phyloP scores from a whole-genome alignment of 2,797 vertebrate species.

The Manis pentadactyla region DNA sequence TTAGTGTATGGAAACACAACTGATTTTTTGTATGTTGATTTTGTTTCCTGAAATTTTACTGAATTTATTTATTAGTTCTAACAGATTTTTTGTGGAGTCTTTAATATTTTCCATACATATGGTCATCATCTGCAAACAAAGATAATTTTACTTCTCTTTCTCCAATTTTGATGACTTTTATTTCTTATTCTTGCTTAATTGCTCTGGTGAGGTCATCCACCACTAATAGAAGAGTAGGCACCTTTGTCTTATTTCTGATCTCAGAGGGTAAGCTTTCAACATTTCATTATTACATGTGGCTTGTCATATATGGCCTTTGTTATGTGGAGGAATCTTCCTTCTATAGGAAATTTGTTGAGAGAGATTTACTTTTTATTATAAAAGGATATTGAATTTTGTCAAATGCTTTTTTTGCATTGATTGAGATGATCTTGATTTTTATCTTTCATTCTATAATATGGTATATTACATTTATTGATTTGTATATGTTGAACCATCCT shows the following conservation, averaged over 20 bases:
- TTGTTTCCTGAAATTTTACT: not conserved
- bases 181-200: not conserved
- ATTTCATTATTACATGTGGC: not conserved
- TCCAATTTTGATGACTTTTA: not conserved
- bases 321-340: not conserved
- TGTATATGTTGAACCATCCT: not conserved
- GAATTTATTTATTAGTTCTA: not conserved
- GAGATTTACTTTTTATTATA: not conserved
- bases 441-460: not conserved
- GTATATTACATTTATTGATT: not conserved
- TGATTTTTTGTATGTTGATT: not conserved
- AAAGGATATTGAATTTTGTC: not conserved
- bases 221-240: not conserved
- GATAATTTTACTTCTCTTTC: not conserved
- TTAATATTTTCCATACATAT: not conserved
- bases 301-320: not conserved
- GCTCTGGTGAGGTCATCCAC: not conserved
- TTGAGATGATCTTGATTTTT: not conserved
- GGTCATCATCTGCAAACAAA: not conserved
- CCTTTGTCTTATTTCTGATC: not conserved
- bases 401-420: not conserved
- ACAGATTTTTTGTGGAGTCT: not conserved
- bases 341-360: not conserved
- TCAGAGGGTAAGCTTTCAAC: not conserved
- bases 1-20: not conserved